Evolutionary conservation across 2,113 vertebrate species (phyloP).

Genomic region (Campylomormyrus tamandua): DNA sequence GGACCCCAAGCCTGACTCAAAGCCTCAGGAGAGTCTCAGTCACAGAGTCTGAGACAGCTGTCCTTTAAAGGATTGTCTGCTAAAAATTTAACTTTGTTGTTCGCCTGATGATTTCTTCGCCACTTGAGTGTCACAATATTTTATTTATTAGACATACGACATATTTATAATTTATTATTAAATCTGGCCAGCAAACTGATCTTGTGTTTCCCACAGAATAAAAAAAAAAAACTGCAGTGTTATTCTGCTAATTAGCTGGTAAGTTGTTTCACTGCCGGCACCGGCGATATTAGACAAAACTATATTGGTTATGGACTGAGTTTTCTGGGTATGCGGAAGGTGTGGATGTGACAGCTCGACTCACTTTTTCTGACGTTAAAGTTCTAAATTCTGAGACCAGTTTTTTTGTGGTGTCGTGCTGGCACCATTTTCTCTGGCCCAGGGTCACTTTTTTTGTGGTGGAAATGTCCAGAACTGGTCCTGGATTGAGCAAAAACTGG

Average conservation of each 20-base stretch:
- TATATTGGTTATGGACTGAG: not conserved
- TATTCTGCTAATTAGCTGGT: not conserved
- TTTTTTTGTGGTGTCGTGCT: no score
- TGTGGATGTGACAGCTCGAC: not conserved
- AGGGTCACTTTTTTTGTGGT: not conserved
- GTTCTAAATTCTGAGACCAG: no score
- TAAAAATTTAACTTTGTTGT: not conserved
- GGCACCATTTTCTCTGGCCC: no score
- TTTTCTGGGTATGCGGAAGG: not conserved
- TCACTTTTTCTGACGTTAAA: no score
- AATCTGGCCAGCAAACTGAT: not conserved
- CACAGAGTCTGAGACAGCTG: not conserved
- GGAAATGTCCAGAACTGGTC: not conserved
- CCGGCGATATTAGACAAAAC: not conserved
- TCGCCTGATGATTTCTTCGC: not conserved
- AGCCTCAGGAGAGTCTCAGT: not conserved
- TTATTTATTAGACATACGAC: not conserved
- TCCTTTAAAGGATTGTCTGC: not conserved
- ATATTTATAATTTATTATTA: not conserved
- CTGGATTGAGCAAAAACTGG: not conserved
- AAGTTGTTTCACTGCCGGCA: not conserved
- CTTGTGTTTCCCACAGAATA: not conserved
- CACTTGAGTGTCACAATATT: not conserved
- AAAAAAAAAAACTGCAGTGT: not conserved
- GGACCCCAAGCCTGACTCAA: not conserved